phyloP scores from a whole-genome alignment of 1,140 invertebrate species.

The Micrasema longulum region DNA sequence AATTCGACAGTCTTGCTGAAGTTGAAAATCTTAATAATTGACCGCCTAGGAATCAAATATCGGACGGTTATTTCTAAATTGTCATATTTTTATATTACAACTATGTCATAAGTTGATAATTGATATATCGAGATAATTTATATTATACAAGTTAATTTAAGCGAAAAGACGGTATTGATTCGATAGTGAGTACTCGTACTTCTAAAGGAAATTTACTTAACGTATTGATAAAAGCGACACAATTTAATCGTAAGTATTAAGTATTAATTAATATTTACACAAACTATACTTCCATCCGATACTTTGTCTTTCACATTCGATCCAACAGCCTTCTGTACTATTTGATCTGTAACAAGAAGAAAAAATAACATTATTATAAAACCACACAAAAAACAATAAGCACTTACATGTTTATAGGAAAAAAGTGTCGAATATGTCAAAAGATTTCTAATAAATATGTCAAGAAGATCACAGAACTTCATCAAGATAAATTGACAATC shows the following conservation, averaged over 20 bases:
- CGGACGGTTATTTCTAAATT: constrained; percentile 17
- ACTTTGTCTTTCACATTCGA: constrained; percentile 19
- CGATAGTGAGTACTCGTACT: constrained; percentile 5
- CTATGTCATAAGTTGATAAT: too few species aligned
- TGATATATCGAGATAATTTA: too few species aligned
- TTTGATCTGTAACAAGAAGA: constrained; percentile 30
- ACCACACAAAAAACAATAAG: too few species aligned
- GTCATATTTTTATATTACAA: too few species aligned
- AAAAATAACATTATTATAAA: constrained; percentile 1
- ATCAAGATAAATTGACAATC: too few species aligned
- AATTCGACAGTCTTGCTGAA: constrained; percentile 23
- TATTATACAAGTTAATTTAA: constrained; percentile 2
- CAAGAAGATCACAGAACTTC: too few species aligned
- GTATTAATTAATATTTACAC: constrained; percentile 24
- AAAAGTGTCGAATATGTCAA: too few species aligned
- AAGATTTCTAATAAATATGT: too few species aligned
- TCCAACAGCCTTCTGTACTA: constrained; percentile 7
- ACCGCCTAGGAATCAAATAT: constrained; percentile 15
- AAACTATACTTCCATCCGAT: constrained; percentile 7
- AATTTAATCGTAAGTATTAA: constrained; percentile 24
- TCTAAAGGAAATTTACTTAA: too few species aligned
- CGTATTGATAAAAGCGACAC: constrained; percentile 31
- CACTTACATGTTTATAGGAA: too few species aligned
- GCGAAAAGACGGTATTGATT: constrained; percentile 26
- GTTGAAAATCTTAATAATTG: constrained; percentile 12